A percentile compares a stretch with the other conserved stretches of the same genome.
These are phyloP conservation scores for Chymomyza amoena DNA, from an alignment of 2,888 invertebrate genomes.

Conservation along the genomic window DNA sequence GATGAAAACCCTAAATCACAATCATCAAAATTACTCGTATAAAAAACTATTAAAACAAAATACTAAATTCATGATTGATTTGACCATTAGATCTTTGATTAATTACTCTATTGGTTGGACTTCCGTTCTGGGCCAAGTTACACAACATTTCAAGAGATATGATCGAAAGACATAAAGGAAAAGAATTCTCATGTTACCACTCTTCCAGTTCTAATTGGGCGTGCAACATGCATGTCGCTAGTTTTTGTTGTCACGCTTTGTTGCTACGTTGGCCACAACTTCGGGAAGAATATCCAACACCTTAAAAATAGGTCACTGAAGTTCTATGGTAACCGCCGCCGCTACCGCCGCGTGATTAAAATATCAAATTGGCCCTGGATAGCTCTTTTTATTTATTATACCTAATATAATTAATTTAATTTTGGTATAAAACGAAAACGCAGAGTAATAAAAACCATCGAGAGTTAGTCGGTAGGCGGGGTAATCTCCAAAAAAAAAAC, in stretches of 20 bases:
- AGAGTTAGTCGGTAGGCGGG: constrained; percentile 37
- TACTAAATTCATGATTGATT: neutral
- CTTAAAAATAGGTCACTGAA: constrained; percentile 55
- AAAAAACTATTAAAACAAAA: neutral
- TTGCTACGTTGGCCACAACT: constrained; percentile 5
- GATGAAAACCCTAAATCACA: neutral
- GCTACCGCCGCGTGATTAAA: constrained; percentile 53
- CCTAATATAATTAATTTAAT: constrained; percentile 66
- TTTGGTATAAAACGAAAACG: constrained; percentile 28
- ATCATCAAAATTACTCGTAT: neutral
- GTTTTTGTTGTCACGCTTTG: constrained; percentile 46
- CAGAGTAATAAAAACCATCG: constrained; percentile 6
- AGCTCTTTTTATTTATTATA: constrained; percentile 60
- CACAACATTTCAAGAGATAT: neutral
- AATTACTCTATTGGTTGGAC: neutral
- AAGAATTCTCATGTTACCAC: neutral
- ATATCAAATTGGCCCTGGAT: constrained; percentile 52
- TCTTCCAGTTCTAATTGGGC: constrained; percentile 25
- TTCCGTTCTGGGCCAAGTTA: neutral
- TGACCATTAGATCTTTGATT: neutral
- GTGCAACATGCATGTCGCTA: constrained; percentile 10
- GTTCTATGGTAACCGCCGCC: neutral
- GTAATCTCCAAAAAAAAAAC: constrained; percentile 35
- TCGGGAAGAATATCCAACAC: constrained; percentile 33
- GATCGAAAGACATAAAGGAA: neutral